Evolutionary conservation across 1,140 invertebrate genomes (phyloP).

Genomic region (Oscheius sp.): DNA sequence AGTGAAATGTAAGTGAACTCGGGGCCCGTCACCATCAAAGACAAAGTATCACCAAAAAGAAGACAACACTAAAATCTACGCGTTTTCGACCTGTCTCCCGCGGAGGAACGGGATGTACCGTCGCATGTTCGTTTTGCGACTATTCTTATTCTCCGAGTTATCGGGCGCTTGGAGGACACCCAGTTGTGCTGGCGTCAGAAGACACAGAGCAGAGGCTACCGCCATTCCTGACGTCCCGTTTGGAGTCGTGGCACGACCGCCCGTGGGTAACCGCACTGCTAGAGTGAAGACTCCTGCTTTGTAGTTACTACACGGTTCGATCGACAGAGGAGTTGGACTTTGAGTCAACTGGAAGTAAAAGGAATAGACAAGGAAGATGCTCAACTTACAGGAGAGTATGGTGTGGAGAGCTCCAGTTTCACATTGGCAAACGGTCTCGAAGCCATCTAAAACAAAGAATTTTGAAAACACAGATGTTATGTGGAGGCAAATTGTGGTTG

Average conservation of each 20-base stretch:
- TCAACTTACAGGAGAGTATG: slow-evolving; percentile 2
- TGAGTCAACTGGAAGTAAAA: not conserved
- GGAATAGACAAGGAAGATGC: not conserved
- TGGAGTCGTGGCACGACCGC: slow-evolving; percentile 50
- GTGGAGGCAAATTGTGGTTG: too few species aligned
- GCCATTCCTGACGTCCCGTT: slow-evolving; percentile 58
- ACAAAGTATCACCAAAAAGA: too few species aligned
- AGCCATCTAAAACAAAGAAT: slow-evolving; percentile 48
- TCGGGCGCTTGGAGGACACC: slow-evolving; percentile 45
- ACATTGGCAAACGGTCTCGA: slow-evolving; percentile 56
- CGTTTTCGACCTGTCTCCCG: slow-evolving; percentile 9
- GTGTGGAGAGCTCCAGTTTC: slow-evolving; percentile 48
- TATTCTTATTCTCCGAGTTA: slow-evolving; percentile 24
- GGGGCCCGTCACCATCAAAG: too few species aligned
- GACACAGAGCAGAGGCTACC: slow-evolving; percentile 54
- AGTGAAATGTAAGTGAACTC: too few species aligned
- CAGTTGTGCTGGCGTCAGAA: slow-evolving; percentile 53
- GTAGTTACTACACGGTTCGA: slow-evolving; percentile 59
- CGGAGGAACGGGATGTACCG: slow-evolving; percentile 24
- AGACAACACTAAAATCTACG: not conserved
- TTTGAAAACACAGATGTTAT: too few species aligned
- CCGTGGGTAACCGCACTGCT: slow-evolving; percentile 55
- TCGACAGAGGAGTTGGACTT: slow-evolving; percentile 52
- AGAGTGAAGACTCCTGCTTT: slow-evolving; percentile 55
- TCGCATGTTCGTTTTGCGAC: slow-evolving; percentile 37